phyloP scores from a whole-genome alignment of 2,797 vertebrate genomes.

The Cryptoprocta ferox region DNA sequence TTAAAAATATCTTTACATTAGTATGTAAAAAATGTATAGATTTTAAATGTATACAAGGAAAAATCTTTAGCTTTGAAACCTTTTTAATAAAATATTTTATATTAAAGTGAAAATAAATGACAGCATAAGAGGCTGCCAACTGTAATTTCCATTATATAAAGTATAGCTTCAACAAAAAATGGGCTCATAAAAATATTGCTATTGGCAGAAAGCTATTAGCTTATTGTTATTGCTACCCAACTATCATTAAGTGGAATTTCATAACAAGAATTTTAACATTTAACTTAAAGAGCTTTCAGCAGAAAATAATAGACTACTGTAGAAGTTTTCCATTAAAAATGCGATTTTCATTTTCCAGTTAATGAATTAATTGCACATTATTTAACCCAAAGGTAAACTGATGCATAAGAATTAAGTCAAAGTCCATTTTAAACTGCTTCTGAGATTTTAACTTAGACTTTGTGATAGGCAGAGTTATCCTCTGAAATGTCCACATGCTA shows the following conservation, averaged over 20 bases:
- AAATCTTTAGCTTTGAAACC: background rate
- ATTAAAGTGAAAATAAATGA: conserved; percentile 58
- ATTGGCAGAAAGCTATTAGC: background rate
- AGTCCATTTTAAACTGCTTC: background rate
- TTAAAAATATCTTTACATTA: conserved; percentile 37
- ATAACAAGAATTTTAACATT: conserved; percentile 65
- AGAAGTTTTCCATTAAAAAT: background rate
- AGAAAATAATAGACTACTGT: conserved; percentile 19
- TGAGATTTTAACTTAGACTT: background rate
- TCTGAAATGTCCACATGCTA: background rate
- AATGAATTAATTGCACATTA: conserved; percentile 53
- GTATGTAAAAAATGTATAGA: background rate
- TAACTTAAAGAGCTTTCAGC: conserved; percentile 50
- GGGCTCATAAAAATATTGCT: conserved; percentile 58
- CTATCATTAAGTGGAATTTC: conserved; percentile 41
- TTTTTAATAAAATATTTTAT: conserved; percentile 49
- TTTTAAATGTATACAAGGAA: conserved; percentile 30
- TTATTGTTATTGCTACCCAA: background rate
- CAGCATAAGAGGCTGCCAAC: background rate
- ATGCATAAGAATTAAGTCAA: background rate
- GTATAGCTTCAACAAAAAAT: conserved; percentile 41
- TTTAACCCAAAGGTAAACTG: conserved; percentile 2
- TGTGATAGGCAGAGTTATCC: background rate
- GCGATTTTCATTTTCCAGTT: conserved; percentile 50
- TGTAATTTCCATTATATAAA: conserved; percentile 37